Base-by-base conservation (phyloP, 1,140 invertebrate genomes). In the Lucilia cuprina region DNA sequence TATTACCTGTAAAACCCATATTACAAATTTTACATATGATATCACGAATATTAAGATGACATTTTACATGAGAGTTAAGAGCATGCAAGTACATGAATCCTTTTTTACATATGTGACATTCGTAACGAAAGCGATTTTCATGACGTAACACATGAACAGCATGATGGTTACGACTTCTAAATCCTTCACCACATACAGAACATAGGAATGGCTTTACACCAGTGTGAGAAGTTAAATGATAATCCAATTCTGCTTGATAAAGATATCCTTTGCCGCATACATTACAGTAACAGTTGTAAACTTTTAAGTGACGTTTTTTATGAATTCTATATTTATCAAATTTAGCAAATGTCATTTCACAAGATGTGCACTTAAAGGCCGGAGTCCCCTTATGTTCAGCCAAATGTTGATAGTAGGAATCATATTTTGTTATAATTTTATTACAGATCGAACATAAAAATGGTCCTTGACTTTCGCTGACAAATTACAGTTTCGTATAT, bases 131-230 rank as follows among this genome's bases (percentile, higher is more conserved):
- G 2, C 86, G 84, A 47, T 87, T 83, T 9, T 88, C 84, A 10
- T 88, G 87, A 0, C 87, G 84, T 9, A 86, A 84, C 50, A 82
- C 80, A 65, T 88, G 87, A 0, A 85, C 70, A 55, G 84, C 85
- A 86, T 9, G 90, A 25, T 89, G 87, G 3, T 14, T 88, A 86
- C 60, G 75, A 82, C 0, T 86, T 85, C 14, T 87, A 84, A 35
- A 90, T 90, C 0, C 89, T 55, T 88, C 90, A n/a, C 89, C 89
- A 14, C 89, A 90, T 8, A 86, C 83, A 65, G 90, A 88, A 82
- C 89, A 90, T 10, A 90, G 83, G 17, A 83, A 86, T 17, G 89
- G 89, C n/a, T 87, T 90, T 12, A 87, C 82, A 0, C 86, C 87
- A 0, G 89, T 90, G 19, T 90, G 89, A 5, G 85, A 88, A 0